A percentile compares a stretch with the other conserved stretches of the same genome.
Conservation (phyloP, 1,140 invertebrate genomes). For the Sycobia sp. region DNA sequence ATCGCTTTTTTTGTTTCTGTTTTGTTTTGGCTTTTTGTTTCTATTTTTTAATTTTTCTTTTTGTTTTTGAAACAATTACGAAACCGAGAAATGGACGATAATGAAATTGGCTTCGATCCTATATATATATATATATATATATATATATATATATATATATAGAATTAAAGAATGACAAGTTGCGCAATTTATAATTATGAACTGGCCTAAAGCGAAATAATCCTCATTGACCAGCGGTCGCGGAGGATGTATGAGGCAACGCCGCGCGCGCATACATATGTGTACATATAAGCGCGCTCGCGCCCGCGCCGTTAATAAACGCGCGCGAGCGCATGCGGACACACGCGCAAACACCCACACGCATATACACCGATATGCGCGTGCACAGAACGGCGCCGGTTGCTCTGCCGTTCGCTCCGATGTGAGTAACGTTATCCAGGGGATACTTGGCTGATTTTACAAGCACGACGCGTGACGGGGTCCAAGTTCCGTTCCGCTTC, state of each 20-base stretch:
- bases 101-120: background rate
- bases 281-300: too few relatives aligned
- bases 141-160: too few relatives aligned
- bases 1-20: too few relatives aligned
- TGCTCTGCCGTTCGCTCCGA: too few relatives aligned
- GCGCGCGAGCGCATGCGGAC: constrained; percentile 37
- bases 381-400: background rate
- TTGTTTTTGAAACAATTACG: too few relatives aligned
- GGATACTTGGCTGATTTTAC: constrained; percentile 53
- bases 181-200: constrained; percentile 8
- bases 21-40: too few relatives aligned
- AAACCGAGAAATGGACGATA: background rate
- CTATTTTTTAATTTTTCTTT: too few relatives aligned
- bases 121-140: too few relatives aligned
- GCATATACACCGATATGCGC: too few relatives aligned
- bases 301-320: constrained; percentile 33
- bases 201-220: constrained; percentile 10
- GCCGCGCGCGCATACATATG: too few relatives aligned
- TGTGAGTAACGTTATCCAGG: constrained; percentile 56
- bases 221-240: constrained; percentile 1
- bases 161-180: background rate
- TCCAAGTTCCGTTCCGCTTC: constrained; percentile 39
- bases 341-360: too few relatives aligned
- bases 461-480: constrained; percentile 54
- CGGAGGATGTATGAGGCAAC: constrained; percentile 17